phyloP scores from a whole-genome alignment of 1,140 invertebrate species.

The Atta cephalotes region DNA sequence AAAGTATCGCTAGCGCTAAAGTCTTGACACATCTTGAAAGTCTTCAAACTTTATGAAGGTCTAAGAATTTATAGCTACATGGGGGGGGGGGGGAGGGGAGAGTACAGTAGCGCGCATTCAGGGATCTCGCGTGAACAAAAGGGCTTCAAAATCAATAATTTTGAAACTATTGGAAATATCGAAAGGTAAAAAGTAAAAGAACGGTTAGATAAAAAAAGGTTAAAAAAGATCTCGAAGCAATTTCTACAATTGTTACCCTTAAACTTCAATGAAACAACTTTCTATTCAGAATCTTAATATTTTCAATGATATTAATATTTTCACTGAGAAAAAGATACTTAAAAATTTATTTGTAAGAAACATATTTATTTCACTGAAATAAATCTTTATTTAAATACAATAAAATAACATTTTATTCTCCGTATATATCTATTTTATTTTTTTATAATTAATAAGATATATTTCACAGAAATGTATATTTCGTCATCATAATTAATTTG shows the following conservation, averaged over 20 bases:
- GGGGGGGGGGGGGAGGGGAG: background rate
- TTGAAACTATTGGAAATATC: slow-evolving; percentile 32
- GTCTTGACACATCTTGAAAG: slow-evolving; percentile 47
- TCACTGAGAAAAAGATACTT: too few relatives aligned
- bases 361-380: too few relatives aligned
- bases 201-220: background rate
- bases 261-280: background rate
- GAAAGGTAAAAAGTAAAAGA: slow-evolving; percentile 6
- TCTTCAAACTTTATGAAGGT: slow-evolving; percentile 49
- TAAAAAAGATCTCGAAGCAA: background rate
- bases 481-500: too few relatives aligned
- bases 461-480: too few relatives aligned
- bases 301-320: background rate
- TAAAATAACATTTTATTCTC: too few relatives aligned
- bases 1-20: slow-evolving; percentile 48
- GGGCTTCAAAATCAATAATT: slow-evolving; percentile 40
- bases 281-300: slow-evolving; percentile 5
- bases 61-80: slow-evolving; percentile 44
- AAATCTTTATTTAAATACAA: too few relatives aligned
- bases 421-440: too few relatives aligned
- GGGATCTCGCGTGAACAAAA: slow-evolving; percentile 37
- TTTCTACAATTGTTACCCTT: background rate
- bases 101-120: slow-evolving; percentile 22
- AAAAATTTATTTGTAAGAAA: too few relatives aligned
- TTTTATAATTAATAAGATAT: too few relatives aligned